Evolutionary conservation across 2,797 vertebrate species (phyloP), one percentile per base, ranked within the genome.

Genomic region (Sorex maritimensis): DNA sequence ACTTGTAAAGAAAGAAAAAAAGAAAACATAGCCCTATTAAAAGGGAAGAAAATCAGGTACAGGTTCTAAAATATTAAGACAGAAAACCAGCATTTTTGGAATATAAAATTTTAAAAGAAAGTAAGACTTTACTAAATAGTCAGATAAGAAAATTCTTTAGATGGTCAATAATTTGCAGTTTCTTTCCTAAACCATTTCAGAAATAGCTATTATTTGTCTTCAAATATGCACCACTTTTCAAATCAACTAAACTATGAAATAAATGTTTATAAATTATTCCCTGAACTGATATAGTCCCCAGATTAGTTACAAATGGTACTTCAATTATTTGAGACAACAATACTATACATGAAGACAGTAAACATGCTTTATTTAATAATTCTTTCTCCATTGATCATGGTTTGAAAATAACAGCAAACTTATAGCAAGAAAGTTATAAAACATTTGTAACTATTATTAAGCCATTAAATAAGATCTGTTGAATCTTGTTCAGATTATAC

Each of bases 341-440:
- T 71, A 26, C 49, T 90, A 44, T 6, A 88, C 4, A 46, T 82
- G 17, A 90, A 81, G 65, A 34, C 23, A 91, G 19, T 55, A 67
- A 26, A 9, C 14, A 67, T 55, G 69, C 58, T 92, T 88, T 84
- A 81, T 68, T 81, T 89, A 87, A 26, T 34, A 72, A 9, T 52
- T 79, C 80, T 65, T 88, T 96, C 93, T 63, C 44, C n/a, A 44
- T 91, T 95, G 80, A 90, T 90, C 17, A 55, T 81, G 52, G 26
- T 65, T 86, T 92, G 8, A 67, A 90, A 95, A 88, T 85, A 81
- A 93, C n/a, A 21, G 83, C 14, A 94, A 13, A 49, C 63, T 90
- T 88, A 88, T 63, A 86, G 4, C 24, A 67, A 83, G 80, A 63
- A 73, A 94, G 44, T 71, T 49, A 85, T 14, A 90, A 90, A 91